Base-by-base conservation (phyloP, 2,113 vertebrate species). In the Pomatorhinus ruficollis region DNA sequence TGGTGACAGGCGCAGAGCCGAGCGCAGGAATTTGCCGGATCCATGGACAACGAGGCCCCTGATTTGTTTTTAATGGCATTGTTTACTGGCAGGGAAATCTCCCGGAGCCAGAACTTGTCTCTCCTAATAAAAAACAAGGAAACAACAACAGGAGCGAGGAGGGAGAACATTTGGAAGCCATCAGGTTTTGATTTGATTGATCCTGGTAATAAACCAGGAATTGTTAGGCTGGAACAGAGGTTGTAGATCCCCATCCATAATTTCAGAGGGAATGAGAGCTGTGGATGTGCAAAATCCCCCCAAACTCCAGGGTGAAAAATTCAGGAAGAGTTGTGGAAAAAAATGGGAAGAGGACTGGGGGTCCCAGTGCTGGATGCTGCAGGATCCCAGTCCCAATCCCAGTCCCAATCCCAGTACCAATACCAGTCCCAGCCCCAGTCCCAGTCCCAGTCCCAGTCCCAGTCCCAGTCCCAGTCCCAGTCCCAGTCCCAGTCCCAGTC, bases 61-160 rank as follows among this genome's bases (percentile, higher is more conserved):
- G 92, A 94, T 95, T 59, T 57, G 68, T 72, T 96, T 95, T 93
- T 95, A 96, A 96, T 86, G 94, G 81, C 71, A 22, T 94, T 97
- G 95, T 97, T 97, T 96, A 96, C 92, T 50, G 79, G 66, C 77
- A 77, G 75, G 20, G 59, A 95, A 90, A 92, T 45, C 83, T 96
- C 96, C 92, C 1, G 12, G 50, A 96, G 96, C 92, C 88, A 88
- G 91, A 92, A 86, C 90, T 95, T 95, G 92, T 88, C 85, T 93
- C 84, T 90, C 50, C 75, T 92, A 93, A 94, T 94, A 93, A 96
- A 83, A 96, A 96, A 93, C 92, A 95, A 77, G 88, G 66, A 90
- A 97, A 94, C 80, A 96, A 94, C 94, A 86, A 95, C 22, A 28
- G 87, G 63, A 88, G 35, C 16, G 54, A 90, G 66, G 81, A 92